Percentiles rank a stretch among this genome's conserved stretches.
These are phyloP conservation scores for Halyomorpha halys DNA, from an alignment of 1,140 invertebrate genomes.

Conservation along the genomic window DNA sequence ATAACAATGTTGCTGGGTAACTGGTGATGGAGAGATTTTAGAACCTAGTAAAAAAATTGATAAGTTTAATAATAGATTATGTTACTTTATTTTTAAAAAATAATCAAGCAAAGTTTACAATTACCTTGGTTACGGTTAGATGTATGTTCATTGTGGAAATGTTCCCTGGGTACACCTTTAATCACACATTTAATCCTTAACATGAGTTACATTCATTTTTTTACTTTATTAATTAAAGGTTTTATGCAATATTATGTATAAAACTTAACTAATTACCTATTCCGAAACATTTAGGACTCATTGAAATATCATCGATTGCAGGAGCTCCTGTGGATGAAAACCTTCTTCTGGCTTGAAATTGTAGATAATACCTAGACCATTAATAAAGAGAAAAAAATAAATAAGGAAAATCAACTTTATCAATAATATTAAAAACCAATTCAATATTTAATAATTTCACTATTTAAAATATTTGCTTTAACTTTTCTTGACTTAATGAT, in stretches of 20 bases:
- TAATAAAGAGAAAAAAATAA: too few species aligned
- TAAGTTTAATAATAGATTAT: not conserved
- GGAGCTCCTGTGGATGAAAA: constrained; percentile 62
- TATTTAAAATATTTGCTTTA: too few species aligned
- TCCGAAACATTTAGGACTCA: constrained; percentile 82
- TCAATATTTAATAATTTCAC: too few species aligned
- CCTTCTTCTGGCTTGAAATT: constrained; percentile 66
- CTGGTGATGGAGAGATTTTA: not conserved
- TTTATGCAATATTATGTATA: too few species aligned
- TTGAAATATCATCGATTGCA: constrained; percentile 74
- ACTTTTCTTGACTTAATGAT: too few species aligned
- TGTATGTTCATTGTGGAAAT: not conserved
- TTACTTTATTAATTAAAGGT: too few species aligned
- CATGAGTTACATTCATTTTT: too few species aligned
- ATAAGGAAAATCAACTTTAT: too few species aligned
- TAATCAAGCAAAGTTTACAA: too few species aligned
- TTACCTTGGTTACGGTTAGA: too few species aligned
- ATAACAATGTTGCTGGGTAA: constrained; percentile 24
- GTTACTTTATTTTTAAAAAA: not conserved
- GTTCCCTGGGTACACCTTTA: not conserved
- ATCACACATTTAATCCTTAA: not conserved
- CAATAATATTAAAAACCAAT: too few species aligned
- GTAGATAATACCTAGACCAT: constrained; percentile 56
- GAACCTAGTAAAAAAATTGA: too few species aligned
- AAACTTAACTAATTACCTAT: constrained; percentile 42